Evolutionary conservation across 2,797 vertebrate genomes (phyloP).

Genomic region (Benthosema pterotum): DNA sequence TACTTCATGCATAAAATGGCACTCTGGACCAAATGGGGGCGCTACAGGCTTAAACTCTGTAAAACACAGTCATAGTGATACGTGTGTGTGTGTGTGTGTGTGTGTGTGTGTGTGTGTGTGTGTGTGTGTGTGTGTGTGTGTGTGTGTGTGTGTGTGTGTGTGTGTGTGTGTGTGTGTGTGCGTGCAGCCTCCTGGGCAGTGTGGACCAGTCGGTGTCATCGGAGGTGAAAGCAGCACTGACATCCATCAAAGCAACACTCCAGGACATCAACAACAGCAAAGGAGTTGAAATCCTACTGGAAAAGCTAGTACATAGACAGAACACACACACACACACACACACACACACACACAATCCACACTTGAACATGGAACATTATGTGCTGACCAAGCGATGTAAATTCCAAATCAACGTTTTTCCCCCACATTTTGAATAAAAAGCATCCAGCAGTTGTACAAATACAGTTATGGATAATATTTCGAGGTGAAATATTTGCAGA

Average conservation of each 20-base stretch:
- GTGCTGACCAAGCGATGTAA: too few species aligned
- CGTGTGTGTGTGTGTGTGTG: too few species aligned
- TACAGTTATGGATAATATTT: too few species aligned
- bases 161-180: constrained; percentile 1
- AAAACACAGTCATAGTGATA: too few species aligned
- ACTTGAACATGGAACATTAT: too few species aligned
- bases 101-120: too few species aligned
- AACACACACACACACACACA: constrained; percentile 1
- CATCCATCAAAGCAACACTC: constrained; percentile 79
- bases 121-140: neutral
- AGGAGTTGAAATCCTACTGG: constrained; percentile 86
- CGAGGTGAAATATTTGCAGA: too few species aligned
- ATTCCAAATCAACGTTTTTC: constrained; percentile 19
- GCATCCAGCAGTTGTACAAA: too few species aligned
- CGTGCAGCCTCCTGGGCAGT: constrained; percentile 88
- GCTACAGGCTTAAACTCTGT: too few species aligned
- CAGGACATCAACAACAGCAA: constrained; percentile 78
- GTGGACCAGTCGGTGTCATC: constrained; percentile 78
- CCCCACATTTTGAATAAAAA: neutral
- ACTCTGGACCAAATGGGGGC: too few species aligned
- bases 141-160: constrained; percentile 5
- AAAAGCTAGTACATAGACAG: constrained; percentile 73
- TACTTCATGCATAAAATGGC: too few species aligned
- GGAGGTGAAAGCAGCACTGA: constrained; percentile 83
- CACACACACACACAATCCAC: constrained; percentile 2